Evolutionary conservation across 2,113 vertebrate species (phyloP).

Genomic region (Xiphophorus hellerii): DNA sequence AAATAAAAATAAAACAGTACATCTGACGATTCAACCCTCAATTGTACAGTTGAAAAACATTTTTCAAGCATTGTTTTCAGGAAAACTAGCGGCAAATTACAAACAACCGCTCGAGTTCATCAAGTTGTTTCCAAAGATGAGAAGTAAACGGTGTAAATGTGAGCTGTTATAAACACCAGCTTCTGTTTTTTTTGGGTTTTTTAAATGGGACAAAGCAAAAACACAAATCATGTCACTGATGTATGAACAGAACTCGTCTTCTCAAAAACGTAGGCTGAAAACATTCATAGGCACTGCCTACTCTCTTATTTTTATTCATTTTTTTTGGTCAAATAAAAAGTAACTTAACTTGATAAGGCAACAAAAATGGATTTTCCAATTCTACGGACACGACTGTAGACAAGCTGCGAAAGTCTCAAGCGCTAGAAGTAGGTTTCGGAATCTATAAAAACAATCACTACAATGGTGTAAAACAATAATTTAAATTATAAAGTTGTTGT

Average conservation of each 20-base stretch:
- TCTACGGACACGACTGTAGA: slow-evolving; percentile 47
- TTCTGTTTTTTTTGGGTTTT: slow-evolving; percentile 49
- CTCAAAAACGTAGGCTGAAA: slow-evolving; percentile 57
- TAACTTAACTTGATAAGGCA: slow-evolving; percentile 72
- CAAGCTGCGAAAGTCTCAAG: slow-evolving; percentile 55
- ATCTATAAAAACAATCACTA: slow-evolving; percentile 53
- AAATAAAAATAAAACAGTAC: neutral
- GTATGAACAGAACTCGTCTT: slow-evolving; percentile 65
- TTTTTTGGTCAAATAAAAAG: slow-evolving; percentile 71
- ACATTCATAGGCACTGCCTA: slow-evolving; percentile 76
- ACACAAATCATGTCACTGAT: slow-evolving; percentile 71
- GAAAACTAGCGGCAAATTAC: neutral
- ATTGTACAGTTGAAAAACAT: no score
- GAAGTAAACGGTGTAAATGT: slow-evolving; percentile 30
- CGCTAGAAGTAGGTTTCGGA: slow-evolving; percentile 21
- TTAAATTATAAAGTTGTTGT: slow-evolving; percentile 47
- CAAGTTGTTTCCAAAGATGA: slow-evolving; percentile 14
- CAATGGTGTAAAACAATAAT: slow-evolving; percentile 51
- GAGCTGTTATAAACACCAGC: slow-evolving; percentile 66
- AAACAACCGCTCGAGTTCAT: neutral
- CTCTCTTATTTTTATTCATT: slow-evolving; percentile 37
- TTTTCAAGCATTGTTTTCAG: neutral
- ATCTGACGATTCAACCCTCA: neutral
- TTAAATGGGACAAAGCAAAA: slow-evolving; percentile 80
- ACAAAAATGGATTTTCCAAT: slow-evolving; percentile 63